These are phyloP conservation scores for Oryzias dopingdopingensis DNA, from an alignment of 2,797 vertebrate species.

Conservation along the genomic window DNA sequence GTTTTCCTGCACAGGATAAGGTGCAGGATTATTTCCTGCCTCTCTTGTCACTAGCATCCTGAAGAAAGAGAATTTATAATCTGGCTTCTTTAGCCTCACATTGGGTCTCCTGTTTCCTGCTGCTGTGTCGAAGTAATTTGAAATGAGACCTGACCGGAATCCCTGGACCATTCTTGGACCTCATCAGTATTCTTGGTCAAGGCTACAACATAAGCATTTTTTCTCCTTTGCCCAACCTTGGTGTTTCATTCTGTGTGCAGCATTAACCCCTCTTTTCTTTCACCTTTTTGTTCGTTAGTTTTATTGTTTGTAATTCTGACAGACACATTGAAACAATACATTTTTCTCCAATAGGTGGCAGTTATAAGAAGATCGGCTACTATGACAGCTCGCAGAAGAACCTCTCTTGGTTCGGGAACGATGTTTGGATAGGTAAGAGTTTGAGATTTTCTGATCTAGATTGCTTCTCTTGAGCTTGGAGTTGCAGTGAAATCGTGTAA, in stretches of 20 bases:
- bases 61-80: slow-evolving; percentile 61
- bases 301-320: slow-evolving; percentile 11
- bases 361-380: slow-evolving; percentile 97
- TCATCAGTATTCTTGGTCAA: slow-evolving; percentile 70
- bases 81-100: slow-evolving; percentile 33
- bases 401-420: slow-evolving; percentile 92
- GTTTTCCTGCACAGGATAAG: slow-evolving; percentile 56
- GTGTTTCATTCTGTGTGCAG: slow-evolving; percentile 7
- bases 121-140: slow-evolving; percentile 65
- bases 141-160: slow-evolving; percentile 66
- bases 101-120: slow-evolving; percentile 57
- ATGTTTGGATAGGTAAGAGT: slow-evolving; percentile 91
- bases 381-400: slow-evolving; percentile 97
- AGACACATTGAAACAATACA: too few relatives aligned
- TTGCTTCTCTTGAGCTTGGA: too few relatives aligned
- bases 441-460: too few relatives aligned
- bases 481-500: too few relatives aligned
- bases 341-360: slow-evolving; percentile 77
- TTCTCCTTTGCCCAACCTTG: slow-evolving; percentile 36
- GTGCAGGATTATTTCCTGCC: slow-evolving; percentile 63
- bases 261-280: slow-evolving; percentile 35
- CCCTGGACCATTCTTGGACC: slow-evolving; percentile 49
- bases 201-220: slow-evolving; percentile 55
- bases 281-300: slow-evolving; percentile 32
- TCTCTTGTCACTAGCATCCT: slow-evolving; percentile 54